Evolutionary conservation across 2,888 invertebrate genomes (phyloP), one percentile per base, ranked within the genome.

Genomic region (Liopterus haemorrhoidalis): DNA sequence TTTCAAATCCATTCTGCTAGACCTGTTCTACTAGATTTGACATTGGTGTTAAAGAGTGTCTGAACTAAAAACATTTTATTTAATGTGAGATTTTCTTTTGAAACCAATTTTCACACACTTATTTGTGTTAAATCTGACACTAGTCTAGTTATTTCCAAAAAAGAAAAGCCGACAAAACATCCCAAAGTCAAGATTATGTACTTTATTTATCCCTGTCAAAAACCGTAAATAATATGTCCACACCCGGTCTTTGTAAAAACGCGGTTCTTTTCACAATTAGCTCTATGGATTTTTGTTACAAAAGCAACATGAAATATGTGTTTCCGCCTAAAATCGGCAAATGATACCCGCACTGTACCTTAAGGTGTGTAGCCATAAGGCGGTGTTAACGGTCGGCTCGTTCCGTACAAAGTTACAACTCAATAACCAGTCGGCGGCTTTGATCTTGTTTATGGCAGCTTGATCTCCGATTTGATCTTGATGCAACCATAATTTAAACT

Each of bases 331-430:
- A 36, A 21, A 21, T 22, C 19, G 36, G 22, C 36, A 36, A 21
- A 11, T 12, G 15, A 15, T 14, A 4, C 8, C 20, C 12, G 11
- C 5, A 20, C 15, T 16, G 12, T 6, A n/a, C 24, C 20, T 33
- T 19, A 15, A 11, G 14, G 24, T 24, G 9, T 16, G 3, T 36
- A 12, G 14, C 36, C n/a, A 22, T 36, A 22, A 36, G 24, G 22
- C n/a, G 11, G 18, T 16, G 32, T 32, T 32, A 8, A 32, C 20
- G 22, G 32, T 24, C 45, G 45, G 39, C 45, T 45, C 19, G 32
- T 45, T 39, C 39, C n/a, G n/a, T 27, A 45, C 45, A 45, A 45
- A 39, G 45, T 45, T 45, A 45, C 45, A 45, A 39, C 45, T 45
- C 45, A 45, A 45, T 45, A 45, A 39, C 45, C 11, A 9, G 33